Evolutionary conservation across 2,797 vertebrate species (phyloP), one percentile per base, ranked within the genome.

Genomic region (Anguilla obscura): DNA sequence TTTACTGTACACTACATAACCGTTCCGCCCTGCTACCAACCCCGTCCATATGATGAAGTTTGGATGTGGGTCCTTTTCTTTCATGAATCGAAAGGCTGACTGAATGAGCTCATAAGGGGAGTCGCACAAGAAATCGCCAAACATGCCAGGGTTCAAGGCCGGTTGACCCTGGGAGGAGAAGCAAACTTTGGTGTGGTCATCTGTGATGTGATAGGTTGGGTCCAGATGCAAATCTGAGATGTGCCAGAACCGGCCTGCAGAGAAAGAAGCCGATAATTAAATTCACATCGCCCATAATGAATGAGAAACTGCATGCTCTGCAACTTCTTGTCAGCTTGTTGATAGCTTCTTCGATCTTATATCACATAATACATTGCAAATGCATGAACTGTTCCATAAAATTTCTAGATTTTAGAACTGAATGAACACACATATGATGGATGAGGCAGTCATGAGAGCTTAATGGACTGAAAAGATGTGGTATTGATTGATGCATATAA

Each of bases 21-120:
- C 58, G 12, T 52, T 9, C 36, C 54, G 18, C 0, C 0, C 36
- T 74, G 33, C 48, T 79, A 93, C 95, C 93, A 95, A 97, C 97
- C 97, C 98, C 0, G 98, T 99, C 98, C 98, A 99, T 92, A 99
- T 97, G 93, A 99, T 97, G 93, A 99, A 99, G 90, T 97, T 97
- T 45, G 95, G 93, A 40, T 95, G 93, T 84, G 95, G 93, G 1
- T 95, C 91, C 91, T 96, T 96, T 45, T 94, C 89, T 0, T 95
- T 97, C 96, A 99, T 97, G 92, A 96, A 96, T 8, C 90, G 79
- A 91, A 99, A 97, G 12, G 97, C 97, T n/a, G 98, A 99, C 91
- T 96, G 94, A 92, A 99, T 99, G 88, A 99, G 98, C 1, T 93
- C 90, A 95, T 98, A 99, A 0, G 98, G 98, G 30, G 98, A 98